Percentiles rank a stretch among this genome's conserved stretches.
Conservation (phyloP, 2,797 vertebrate species). For the Odontamblyopus rebecca region DNA sequence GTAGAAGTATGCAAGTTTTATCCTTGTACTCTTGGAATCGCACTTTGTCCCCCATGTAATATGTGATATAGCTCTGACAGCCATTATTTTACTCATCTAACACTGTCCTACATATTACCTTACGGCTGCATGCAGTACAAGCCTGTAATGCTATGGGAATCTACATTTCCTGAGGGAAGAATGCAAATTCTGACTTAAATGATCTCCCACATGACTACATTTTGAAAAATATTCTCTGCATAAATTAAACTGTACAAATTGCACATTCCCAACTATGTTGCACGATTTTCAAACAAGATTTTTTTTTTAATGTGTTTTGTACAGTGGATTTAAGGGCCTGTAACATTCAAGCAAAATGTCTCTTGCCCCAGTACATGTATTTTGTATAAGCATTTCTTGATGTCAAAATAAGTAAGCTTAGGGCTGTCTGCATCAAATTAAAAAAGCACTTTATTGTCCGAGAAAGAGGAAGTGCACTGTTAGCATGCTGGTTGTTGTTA, state of each 20-base stretch:
- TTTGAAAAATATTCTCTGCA: neutral
- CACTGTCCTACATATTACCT: neutral
- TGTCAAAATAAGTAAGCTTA: too few relatives aligned
- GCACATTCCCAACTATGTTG: neutral
- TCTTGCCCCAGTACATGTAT: too few relatives aligned
- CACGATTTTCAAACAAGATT: too few relatives aligned
- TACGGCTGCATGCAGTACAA: neutral
- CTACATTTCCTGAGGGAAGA: slow-evolving; percentile 1
- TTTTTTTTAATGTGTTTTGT: too few relatives aligned
- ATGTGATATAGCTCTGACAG: neutral
- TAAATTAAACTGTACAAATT: neutral
- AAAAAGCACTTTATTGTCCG: too few relatives aligned
- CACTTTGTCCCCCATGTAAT: neutral
- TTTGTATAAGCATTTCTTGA: too few relatives aligned
- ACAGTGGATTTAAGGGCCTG: neutral
- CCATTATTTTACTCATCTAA: neutral
- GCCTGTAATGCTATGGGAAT: neutral
- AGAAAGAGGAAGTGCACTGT: too few relatives aligned
- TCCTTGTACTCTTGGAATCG: neutral
- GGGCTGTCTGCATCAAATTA: too few relatives aligned
- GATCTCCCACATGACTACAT: neutral
- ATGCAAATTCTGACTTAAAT: neutral
- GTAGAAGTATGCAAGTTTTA: neutral
- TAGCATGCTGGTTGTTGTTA: too few relatives aligned
- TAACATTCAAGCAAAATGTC: too few relatives aligned